phyloP scores from a whole-genome alignment of 2,888 invertebrate species.

The Melieria picta region DNA sequence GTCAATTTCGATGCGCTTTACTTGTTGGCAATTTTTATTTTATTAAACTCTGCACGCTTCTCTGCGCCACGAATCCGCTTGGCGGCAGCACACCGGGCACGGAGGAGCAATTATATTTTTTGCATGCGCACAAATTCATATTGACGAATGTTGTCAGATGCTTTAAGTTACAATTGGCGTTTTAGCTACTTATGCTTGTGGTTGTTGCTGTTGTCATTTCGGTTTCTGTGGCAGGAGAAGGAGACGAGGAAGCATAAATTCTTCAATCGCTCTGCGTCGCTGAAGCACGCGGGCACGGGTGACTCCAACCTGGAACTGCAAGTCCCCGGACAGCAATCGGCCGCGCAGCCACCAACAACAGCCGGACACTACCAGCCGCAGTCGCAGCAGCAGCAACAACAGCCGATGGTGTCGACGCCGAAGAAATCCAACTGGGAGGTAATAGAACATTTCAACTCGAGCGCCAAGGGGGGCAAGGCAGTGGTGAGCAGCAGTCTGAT shows the following conservation, averaged over 20 bases:
- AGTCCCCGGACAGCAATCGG: constrained; percentile 50
- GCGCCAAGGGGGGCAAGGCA: constrained; percentile 71
- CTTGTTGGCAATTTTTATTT: too few species aligned
- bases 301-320: constrained; percentile 62
- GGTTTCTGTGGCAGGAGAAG: constrained; percentile 31
- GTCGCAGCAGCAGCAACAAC: constrained; percentile 57
- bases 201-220: too few species aligned
- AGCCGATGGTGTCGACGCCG: constrained; percentile 55
- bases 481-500: constrained; percentile 73
- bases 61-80: too few species aligned
- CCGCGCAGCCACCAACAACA: constrained; percentile 38
- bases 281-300: constrained; percentile 67
- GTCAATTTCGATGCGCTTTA: too few species aligned
- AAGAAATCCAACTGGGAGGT: constrained; percentile 92
- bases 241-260: constrained; percentile 55
- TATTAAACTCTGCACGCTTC: too few species aligned
- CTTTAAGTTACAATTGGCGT: too few species aligned
- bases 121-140: too few species aligned
- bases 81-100: too few species aligned
- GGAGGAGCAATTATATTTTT: too few species aligned
- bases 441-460: constrained; percentile 83
- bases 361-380: constrained; percentile 66
- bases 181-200: too few species aligned
- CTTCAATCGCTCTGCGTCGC: constrained; percentile 71
- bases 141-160: too few species aligned